phyloP scores from a whole-genome alignment of 2,888 invertebrate species.

The Tetragonula carbonaria region DNA sequence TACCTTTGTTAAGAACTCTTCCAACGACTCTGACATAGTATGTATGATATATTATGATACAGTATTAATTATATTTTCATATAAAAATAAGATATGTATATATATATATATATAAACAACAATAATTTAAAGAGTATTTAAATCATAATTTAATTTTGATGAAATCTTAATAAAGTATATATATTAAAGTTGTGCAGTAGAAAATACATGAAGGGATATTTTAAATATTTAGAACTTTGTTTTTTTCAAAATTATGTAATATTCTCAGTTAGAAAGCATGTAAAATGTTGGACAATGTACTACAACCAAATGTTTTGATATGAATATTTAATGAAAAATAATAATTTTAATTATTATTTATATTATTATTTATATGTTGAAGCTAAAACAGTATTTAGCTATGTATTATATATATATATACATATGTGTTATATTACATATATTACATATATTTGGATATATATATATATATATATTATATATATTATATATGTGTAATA shows the following conservation, averaged over 20 bases:
- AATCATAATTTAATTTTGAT: neutral
- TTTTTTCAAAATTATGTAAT: conserved; percentile 2
- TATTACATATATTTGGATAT: neutral
- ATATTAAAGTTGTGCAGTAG: neutral
- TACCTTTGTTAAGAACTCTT: conserved; percentile 84
- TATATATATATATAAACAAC: neutral
- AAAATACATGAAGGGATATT: neutral
- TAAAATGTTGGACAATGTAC: neutral
- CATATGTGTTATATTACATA: neutral
- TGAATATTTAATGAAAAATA: neutral
- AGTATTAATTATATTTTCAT: neutral
- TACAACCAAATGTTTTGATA: neutral
- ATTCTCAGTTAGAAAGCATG: neutral
- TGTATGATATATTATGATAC: conserved; percentile 84
- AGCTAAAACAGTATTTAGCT: neutral
- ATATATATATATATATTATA: too few relatives aligned
- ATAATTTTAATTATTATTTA: neutral
- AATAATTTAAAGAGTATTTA: neutral
- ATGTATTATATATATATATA: neutral
- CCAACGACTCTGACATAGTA: conserved; percentile 84
- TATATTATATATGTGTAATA: neutral
- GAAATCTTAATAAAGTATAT: neutral
- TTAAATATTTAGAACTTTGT: neutral
- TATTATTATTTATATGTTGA: neutral
- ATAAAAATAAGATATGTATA: neutral